Percentiles rank a stretch among this genome's conserved stretches.
phyloP scores from a whole-genome alignment of 2,797 vertebrate species.

The Schizopygopsis malacanthus region DNA sequence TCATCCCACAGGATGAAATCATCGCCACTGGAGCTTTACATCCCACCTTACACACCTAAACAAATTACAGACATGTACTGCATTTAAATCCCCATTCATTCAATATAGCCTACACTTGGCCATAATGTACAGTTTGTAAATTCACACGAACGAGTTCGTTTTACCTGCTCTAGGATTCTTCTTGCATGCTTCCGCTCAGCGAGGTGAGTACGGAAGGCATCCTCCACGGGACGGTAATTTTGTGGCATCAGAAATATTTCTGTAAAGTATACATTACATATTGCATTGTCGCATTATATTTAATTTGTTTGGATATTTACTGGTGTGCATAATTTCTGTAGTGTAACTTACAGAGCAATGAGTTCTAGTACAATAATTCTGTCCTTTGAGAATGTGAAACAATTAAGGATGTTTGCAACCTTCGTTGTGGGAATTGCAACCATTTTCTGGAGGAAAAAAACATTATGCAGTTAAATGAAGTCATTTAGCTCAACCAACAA shows the following conservation, averaged over 20 bases:
- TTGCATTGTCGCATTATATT: background rate
- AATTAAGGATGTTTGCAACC: constrained; percentile 95
- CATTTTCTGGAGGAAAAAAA: constrained; percentile 88
- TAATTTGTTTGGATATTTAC: background rate
- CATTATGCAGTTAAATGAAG: background rate
- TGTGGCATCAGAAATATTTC: constrained; percentile 97
- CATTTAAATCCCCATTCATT: background rate
- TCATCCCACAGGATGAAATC: constrained; percentile 98
- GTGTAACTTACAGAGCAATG: constrained; percentile 91
- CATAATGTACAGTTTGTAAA: background rate
- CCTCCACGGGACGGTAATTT: constrained; percentile 94
- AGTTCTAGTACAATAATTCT: constrained; percentile 92
- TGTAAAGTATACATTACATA: constrained; percentile 59
- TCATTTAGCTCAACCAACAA: background rate
- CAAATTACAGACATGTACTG: background rate
- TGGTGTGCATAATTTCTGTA: background rate
- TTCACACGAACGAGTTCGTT: background rate
- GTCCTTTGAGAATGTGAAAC: constrained; percentile 98
- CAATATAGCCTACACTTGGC: background rate
- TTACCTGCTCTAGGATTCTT: constrained; percentile 94
- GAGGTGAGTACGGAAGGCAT: constrained; percentile 92
- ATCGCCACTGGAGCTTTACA: constrained; percentile 98
- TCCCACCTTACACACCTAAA: constrained; percentile 92
- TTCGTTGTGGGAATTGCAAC: constrained; percentile 95
- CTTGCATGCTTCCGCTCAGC: constrained; percentile 95